Evolutionary conservation across 1,140 invertebrate genomes (phyloP).

Genomic region (Rhopalosiphum maidis): DNA sequence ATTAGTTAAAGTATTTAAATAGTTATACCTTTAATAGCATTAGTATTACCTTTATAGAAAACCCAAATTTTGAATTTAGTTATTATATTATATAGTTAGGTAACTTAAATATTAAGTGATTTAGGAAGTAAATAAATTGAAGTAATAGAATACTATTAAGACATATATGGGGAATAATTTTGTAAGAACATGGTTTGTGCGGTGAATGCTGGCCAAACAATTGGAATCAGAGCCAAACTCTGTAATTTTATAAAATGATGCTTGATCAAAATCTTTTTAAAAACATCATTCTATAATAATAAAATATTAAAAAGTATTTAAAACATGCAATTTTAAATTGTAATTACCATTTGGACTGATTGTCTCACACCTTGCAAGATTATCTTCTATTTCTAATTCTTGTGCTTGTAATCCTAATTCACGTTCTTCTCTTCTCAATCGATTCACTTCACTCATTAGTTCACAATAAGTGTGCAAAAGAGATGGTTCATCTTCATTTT

Average conservation of each 20-base stretch:
- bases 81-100: neutral
- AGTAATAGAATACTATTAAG: constrained; percentile 16
- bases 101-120: neutral
- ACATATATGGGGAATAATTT: constrained; percentile 48
- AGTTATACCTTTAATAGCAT: neutral
- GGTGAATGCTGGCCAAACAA: constrained; percentile 35
- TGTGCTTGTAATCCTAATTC: constrained; percentile 81
- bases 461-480: constrained; percentile 85
- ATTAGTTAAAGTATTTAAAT: neutral
- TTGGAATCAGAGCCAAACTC: constrained; percentile 48
- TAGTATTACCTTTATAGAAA: neutral
- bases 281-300: neutral
- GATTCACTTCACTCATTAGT: constrained; percentile 82
- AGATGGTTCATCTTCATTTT: constrained; percentile 69
- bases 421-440: constrained; percentile 78
- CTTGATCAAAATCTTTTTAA: neutral
- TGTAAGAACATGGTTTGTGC: constrained; percentile 45
- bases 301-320: neutral
- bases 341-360: constrained; percentile 31
- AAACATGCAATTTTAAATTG: neutral
- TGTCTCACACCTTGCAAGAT: constrained; percentile 72
- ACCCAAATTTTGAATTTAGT: neutral
- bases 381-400: constrained; percentile 84
- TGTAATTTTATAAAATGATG: constrained; percentile 51
- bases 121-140: constrained; percentile 22